These are phyloP conservation scores for Hirtodrosophila duncani DNA, from an alignment of 2,888 invertebrate genomes.

Conservation along the genomic window DNA sequence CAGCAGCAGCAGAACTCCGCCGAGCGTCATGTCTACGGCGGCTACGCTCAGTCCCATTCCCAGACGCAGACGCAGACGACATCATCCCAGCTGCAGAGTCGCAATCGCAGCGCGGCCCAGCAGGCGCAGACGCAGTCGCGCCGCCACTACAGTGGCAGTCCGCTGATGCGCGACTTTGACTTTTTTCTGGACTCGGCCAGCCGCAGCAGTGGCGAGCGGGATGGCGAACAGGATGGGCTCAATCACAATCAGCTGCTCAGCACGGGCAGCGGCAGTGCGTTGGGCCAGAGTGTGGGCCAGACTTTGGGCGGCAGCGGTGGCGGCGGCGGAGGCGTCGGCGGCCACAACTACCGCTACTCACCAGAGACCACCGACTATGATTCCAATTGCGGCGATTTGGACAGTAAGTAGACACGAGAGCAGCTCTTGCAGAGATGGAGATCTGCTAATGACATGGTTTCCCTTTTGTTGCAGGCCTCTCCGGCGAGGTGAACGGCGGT, in stretches of 20 bases:
- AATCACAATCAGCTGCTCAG: slow-evolving; percentile 75
- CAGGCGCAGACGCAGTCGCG: slow-evolving; percentile 44
- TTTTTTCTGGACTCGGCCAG: slow-evolving; percentile 78
- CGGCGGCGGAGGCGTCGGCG: slow-evolving; percentile 41
- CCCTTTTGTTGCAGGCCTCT: slow-evolving; percentile 77
- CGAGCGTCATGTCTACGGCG: slow-evolving; percentile 43
- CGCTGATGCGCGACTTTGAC: slow-evolving; percentile 77
- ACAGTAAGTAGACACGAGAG: slow-evolving; percentile 84
- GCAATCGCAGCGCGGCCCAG: no score
- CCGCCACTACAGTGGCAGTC: slow-evolving; percentile 71
- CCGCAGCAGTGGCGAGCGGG: slow-evolving; percentile 77
- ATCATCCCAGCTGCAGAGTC: slow-evolving; percentile 45
- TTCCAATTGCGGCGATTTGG: slow-evolving; percentile 88
- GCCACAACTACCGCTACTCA: slow-evolving; percentile 89
- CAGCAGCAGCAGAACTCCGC: slow-evolving; percentile 35
- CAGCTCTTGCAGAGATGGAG: no score
- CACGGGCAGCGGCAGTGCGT: slow-evolving; percentile 51
- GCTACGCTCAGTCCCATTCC: slow-evolving; percentile 25
- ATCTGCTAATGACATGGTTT: not conserved
- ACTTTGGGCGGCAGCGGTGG: slow-evolving; percentile 42
- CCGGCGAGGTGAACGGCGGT: slow-evolving; percentile 80
- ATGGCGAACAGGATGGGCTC: slow-evolving; percentile 76
- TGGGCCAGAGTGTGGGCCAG: slow-evolving; percentile 74
- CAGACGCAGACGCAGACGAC: no score
- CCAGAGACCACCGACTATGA: slow-evolving; percentile 96